Conservation (phyloP, 2,888 invertebrate genomes). For the Strigamia crassipes region DNA sequence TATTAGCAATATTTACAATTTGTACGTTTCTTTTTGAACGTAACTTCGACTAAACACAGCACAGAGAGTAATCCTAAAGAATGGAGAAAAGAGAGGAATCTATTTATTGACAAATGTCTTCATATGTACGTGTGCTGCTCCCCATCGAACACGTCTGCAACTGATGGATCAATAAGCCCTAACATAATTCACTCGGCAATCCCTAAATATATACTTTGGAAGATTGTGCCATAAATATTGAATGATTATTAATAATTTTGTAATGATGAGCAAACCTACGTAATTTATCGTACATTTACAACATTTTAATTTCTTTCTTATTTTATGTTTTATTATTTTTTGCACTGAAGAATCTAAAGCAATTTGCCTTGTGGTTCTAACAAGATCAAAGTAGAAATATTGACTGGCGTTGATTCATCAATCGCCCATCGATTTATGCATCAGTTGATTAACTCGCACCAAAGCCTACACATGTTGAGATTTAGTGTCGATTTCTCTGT, state of each 20-base stretch:
- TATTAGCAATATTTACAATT: neutral
- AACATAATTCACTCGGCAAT: conserved; percentile 14
- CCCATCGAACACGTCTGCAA: conserved; percentile 3
- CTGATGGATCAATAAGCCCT: conserved; percentile 10
- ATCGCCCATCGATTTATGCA: neutral
- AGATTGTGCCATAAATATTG: conserved; percentile 13
- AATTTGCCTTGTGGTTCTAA: neutral
- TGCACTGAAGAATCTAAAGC: too few relatives aligned
- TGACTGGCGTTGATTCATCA: neutral
- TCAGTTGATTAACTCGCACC: neutral
- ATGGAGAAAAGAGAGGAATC: neutral
- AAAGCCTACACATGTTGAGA: conserved; percentile 2
- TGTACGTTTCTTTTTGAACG: neutral
- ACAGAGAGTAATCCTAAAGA: neutral
- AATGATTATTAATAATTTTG: neutral
- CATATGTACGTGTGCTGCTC: neutral
- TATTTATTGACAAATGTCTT: conserved; percentile 21
- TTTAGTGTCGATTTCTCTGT: neutral
- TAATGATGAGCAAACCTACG: neutral
- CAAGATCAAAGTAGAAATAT: neutral
- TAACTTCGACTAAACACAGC: neutral
- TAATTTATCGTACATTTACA: neutral
- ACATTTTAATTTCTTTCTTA: too few relatives aligned
- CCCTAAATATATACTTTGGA: conserved; percentile 16
- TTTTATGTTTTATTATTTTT: too few relatives aligned